Evolutionary conservation across 2,888 invertebrate species (phyloP).

Genomic region (Melanotus villosus): DNA sequence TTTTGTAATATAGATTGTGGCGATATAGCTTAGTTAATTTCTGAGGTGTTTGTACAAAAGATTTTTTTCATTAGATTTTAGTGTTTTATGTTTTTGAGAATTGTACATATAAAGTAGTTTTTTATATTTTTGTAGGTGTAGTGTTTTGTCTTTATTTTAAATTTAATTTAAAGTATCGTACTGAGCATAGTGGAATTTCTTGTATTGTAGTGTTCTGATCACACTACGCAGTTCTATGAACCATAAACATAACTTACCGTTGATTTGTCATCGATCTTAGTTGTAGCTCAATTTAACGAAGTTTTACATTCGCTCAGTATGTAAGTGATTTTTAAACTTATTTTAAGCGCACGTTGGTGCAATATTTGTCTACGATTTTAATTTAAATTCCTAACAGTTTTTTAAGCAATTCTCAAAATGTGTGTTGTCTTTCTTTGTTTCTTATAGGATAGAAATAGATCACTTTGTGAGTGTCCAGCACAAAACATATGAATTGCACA

Average conservation of each 20-base stretch:
- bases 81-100: slow-evolving; percentile 34
- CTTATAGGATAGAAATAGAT: neutral
- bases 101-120: slow-evolving; percentile 40
- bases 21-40: slow-evolving; percentile 46
- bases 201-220: neutral
- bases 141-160: slow-evolving; percentile 36
- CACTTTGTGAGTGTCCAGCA: slow-evolving; percentile 26
- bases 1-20: slow-evolving; percentile 43
- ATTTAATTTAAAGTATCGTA: neutral
- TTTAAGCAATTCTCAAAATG: slow-evolving; percentile 11
- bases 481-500: slow-evolving; percentile 31
- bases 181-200: neutral
- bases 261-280: too few species aligned
- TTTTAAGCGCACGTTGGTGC: slow-evolving; percentile 5
- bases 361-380: slow-evolving; percentile 6
- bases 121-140: slow-evolving; percentile 40
- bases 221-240: too few species aligned
- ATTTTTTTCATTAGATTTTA: slow-evolving; percentile 35
- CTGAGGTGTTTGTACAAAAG: slow-evolving; percentile 49
- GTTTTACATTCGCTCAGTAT: neutral
- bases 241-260: too few species aligned
- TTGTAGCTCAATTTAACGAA: too few species aligned
- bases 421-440: slow-evolving; percentile 5
- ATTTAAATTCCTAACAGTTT: neutral
- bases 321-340: slow-evolving; percentile 1